A percentile compares a stretch with the other conserved stretches of the same genome.
Conservation (phyloP, 2,888 invertebrate genomes). For the Malthinus seriepunctatus region DNA sequence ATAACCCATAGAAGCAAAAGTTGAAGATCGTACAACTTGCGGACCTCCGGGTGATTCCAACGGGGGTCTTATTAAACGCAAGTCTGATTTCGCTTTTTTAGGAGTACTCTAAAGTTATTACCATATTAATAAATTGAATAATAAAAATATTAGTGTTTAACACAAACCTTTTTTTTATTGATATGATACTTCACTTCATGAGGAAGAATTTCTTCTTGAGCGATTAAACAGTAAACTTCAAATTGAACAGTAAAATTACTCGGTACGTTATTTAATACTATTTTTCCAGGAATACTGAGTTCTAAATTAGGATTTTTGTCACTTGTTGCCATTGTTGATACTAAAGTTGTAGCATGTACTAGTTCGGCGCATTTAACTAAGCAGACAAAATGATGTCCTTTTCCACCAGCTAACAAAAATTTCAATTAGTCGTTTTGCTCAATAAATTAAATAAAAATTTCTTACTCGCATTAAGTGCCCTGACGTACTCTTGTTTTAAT, state of each 20-base stretch:
- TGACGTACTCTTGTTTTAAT: constrained; percentile 79
- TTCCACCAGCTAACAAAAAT: constrained; percentile 62
- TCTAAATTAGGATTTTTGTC: constrained; percentile 57
- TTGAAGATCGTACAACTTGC: constrained; percentile 78
- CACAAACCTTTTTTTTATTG: constrained; percentile 66
- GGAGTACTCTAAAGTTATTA: constrained; percentile 56
- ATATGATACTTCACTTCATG: constrained; percentile 91
- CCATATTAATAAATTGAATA: too few species aligned
- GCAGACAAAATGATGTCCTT: constrained; percentile 79
- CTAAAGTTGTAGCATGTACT: constrained; percentile 74
- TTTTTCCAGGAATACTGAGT: constrained; percentile 72
- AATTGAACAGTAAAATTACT: constrained; percentile 88
- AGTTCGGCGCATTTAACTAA: constrained; percentile 78
- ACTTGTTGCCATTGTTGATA: constrained; percentile 67
- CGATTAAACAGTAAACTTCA: constrained; percentile 84
- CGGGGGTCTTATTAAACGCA: constrained; percentile 58
- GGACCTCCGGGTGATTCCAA: constrained; percentile 88
- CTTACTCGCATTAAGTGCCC: constrained; percentile 72
- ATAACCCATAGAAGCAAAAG: constrained; percentile 84
- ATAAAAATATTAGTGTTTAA: neutral
- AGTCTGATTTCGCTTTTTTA: constrained; percentile 67
- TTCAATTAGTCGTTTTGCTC: neutral
- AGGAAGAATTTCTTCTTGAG: constrained; percentile 78
- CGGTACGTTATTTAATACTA: constrained; percentile 79
- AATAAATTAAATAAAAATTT: constrained; percentile 9